Percentiles rank a stretch among this genome's conserved stretches.
phyloP scores from a whole-genome alignment of 2,113 vertebrate genomes.

The Oplegnathus fasciatus region DNA sequence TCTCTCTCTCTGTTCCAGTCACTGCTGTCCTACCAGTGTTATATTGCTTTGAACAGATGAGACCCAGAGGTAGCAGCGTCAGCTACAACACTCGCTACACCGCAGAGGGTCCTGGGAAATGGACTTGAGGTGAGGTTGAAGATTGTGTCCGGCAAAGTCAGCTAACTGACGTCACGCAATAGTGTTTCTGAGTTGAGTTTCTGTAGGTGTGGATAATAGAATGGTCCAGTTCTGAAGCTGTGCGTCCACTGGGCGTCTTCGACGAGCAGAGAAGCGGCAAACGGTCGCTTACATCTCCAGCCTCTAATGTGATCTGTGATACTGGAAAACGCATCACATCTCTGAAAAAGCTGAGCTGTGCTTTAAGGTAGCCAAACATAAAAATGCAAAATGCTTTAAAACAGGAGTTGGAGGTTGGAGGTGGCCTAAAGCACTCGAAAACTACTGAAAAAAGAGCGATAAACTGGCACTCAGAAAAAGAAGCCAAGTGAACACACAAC shows the following conservation, averaged over 20 bases:
- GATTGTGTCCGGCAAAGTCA: conserved; percentile 1
- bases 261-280: neutral
- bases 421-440: neutral
- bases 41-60: conserved; percentile 55
- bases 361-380: no score
- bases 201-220: neutral
- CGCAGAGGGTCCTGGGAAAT: conserved; percentile 22
- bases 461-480: neutral
- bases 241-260: neutral
- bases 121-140: conserved; percentile 27
- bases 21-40: neutral
- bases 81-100: conserved; percentile 29
- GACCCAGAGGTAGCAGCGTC: conserved; percentile 29
- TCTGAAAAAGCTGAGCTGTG: no score
- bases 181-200: conserved; percentile 28
- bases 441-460: neutral
- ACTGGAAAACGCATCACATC: neutral
- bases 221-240: conserved; percentile 39
- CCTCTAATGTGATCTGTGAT: neutral
- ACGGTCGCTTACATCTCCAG: neutral
- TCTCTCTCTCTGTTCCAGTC: neutral
- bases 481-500: neutral
- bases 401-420: neutral
- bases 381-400: neutral
- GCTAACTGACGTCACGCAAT: neutral